Evolutionary conservation across 2,888 invertebrate species (phyloP).

Genomic region (Caenorhabditis wallacei): DNA sequence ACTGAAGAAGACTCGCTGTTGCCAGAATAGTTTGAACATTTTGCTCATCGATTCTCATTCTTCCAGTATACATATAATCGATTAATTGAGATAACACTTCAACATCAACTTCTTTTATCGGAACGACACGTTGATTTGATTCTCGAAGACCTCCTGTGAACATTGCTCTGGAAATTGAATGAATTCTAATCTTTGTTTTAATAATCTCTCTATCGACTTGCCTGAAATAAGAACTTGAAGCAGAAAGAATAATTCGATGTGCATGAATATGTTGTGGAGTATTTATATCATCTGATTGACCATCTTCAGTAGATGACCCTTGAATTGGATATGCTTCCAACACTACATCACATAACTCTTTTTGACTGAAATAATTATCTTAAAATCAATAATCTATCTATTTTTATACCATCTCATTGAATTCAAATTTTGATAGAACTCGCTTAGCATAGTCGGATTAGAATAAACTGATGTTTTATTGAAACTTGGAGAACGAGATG

Average conservation of each 20-base stretch:
- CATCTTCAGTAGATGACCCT: conserved; percentile 38
- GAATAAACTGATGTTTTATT: conserved; percentile 46
- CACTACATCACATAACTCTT: conserved; percentile 59
- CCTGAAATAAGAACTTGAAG: conserved; percentile 67
- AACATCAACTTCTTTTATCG: conserved; percentile 63
- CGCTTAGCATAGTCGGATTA: conserved; percentile 59
- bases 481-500: conserved; percentile 54
- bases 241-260: conserved; percentile 63
- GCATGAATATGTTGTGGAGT: conserved; percentile 59
- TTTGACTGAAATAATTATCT: conserved; percentile 31
- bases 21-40: conserved; percentile 63
- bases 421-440: conserved; percentile 59
- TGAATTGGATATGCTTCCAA: conserved; percentile 53
- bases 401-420: conserved; percentile 50
- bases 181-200: no score
- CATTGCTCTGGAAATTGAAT: conserved; percentile 58
- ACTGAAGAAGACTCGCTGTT: conserved; percentile 58
- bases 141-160: conserved; percentile 63
- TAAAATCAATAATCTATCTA: background rate
- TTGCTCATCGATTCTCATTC: conserved; percentile 61
- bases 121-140: conserved; percentile 17
- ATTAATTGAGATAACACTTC: conserved; percentile 56
- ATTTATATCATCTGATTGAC: conserved; percentile 11
- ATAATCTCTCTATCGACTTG: no score
- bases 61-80: conserved; percentile 69